Evolutionary conservation across 92 coral and sea anemone genomes (phyloP), one percentile per base, ranked within the genome.

Genomic region (Epizoanthus illoricatus): DNA sequence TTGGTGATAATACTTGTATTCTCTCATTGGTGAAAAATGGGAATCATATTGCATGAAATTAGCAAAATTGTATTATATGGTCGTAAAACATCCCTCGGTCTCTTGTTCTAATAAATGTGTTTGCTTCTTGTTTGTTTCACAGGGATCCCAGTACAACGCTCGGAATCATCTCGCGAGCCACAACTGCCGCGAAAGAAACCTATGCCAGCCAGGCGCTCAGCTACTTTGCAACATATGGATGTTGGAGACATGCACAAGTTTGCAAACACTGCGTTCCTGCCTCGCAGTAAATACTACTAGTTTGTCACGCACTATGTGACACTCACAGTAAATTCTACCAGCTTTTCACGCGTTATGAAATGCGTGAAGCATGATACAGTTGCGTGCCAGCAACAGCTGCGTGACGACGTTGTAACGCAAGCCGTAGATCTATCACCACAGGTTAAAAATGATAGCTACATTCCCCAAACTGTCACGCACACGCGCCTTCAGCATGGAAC

Each of bases 151-250:
- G 75, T 71, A 5, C 75, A 56, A 5, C 39, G 75, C 39, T 45
- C 9, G 75, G 75, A 71, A 2, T 71, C 75, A 4, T 43, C 75
- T 9, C 56, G 75, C 28, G 6, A 45, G 33, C 33, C 40, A 16
- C 57, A 45, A 41, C 36, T 13, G 41, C 75, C 75, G 18, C 16
- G 13, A 41, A 71, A 28, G 39, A 71, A 15, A 21, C 75, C 57
- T 7, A 23, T 33, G 3, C 58, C 20, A 15, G 58, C 75, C 20
- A 71, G 36, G 9, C 75, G 75, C 59, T 71, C 75, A 19, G 75
- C 75, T 16, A 71, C 75, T 10, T 71, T 71, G 21, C 75, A 71
- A 45, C 75, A 71, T n/a, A 19, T 71, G 16, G 75, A 71, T 18
- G 33, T 71, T 8, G 42, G 20, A 16, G 19, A 68, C 21, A 4